Evolutionary conservation across 1,140 invertebrate genomes (phyloP).

Genomic region (Chlorops oryzae): DNA sequence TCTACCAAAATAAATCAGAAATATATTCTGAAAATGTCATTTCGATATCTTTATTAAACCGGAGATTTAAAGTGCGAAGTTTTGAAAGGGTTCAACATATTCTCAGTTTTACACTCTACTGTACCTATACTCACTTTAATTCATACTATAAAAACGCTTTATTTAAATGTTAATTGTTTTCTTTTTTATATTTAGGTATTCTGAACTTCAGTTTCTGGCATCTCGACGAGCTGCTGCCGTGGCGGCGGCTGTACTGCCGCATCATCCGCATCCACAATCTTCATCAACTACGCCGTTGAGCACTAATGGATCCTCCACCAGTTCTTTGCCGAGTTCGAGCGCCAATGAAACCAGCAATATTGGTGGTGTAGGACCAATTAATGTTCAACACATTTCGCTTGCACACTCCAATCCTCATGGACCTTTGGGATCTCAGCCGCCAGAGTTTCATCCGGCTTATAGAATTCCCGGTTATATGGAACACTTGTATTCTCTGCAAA

Average conservation of each 20-base stretch:
- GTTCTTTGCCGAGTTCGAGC: no score
- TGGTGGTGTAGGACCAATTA: not conserved
- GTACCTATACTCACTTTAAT: no score
- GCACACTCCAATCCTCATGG: slow-evolving; percentile 22
- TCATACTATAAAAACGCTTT: not conserved
- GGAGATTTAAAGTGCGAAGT: no score
- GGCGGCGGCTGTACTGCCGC: slow-evolving; percentile 40
- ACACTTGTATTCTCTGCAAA: slow-evolving; percentile 60
- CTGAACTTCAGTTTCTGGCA: slow-evolving; percentile 41
- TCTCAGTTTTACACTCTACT: no score
- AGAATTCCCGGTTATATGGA: slow-evolving; percentile 64
- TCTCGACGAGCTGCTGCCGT: slow-evolving; percentile 44
- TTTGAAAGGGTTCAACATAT: no score
- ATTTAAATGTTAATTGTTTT: not conserved
- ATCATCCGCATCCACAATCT: slow-evolving; percentile 15
- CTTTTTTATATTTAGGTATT: slow-evolving; percentile 25
- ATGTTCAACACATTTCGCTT: not conserved
- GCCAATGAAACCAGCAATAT: not conserved
- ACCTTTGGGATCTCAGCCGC: slow-evolving; percentile 27
- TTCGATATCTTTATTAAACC: no score
- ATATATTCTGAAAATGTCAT: no score
- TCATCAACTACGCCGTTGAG: slow-evolving; percentile 1
- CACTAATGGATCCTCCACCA: no score
- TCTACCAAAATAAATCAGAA: no score
- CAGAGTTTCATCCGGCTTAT: slow-evolving; percentile 58